A percentile compares a stretch with the other conserved stretches of the same genome.
phyloP scores from a whole-genome alignment of 2,113 vertebrate species.

The Scopus umbretta region DNA sequence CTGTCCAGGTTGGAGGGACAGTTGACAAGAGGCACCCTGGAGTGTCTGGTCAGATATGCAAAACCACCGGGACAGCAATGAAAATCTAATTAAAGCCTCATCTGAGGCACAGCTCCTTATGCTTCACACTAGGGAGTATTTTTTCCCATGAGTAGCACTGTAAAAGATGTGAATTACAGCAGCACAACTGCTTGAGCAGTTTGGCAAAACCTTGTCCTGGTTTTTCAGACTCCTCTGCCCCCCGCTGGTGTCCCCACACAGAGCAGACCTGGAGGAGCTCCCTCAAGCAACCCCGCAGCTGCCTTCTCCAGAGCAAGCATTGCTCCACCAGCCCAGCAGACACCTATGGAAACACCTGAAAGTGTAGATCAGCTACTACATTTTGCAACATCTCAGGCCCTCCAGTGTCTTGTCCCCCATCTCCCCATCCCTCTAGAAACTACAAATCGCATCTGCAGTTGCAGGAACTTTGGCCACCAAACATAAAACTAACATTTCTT shows the following conservation, averaged over 20 bases:
- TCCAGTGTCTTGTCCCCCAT: background rate
- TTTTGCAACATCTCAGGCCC: background rate
- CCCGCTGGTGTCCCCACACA: rapidly evolving
- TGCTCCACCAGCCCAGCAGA: background rate
- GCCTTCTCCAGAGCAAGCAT: background rate
- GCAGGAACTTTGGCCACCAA: background rate
- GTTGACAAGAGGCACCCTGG: background rate
- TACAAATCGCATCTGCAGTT: background rate
- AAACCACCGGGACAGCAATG: background rate
- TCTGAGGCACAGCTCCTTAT: background rate
- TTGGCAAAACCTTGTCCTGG: background rate
- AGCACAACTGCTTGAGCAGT: background rate
- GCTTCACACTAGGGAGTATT: background rate
- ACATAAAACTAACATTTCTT: background rate
- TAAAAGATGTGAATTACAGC: background rate
- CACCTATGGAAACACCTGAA: background rate
- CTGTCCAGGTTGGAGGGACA: background rate
- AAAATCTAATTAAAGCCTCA: background rate
- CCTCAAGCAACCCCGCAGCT: background rate
- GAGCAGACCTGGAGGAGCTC: background rate
- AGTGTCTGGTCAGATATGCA: background rate
- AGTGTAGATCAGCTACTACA: too few relatives aligned
- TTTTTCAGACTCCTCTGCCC: background rate
- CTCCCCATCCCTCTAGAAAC: background rate
- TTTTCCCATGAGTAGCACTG: background rate